Conservation (phyloP, 1,140 invertebrate species). For the Campoletis sonorensis region DNA sequence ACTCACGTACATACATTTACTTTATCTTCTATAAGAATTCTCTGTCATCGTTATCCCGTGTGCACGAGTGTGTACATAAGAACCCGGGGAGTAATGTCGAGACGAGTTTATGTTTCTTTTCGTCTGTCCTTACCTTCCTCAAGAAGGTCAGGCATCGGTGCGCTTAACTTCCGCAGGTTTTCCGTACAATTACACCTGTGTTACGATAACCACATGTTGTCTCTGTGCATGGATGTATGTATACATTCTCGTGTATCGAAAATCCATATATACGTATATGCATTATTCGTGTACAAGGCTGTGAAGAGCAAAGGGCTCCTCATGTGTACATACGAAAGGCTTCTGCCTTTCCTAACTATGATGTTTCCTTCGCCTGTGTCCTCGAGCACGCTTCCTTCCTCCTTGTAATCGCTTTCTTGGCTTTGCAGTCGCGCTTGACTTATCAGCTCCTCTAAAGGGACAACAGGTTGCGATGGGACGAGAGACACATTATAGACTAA, state of each 20-base stretch:
- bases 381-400: constrained; percentile 61
- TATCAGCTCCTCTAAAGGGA: constrained; percentile 12
- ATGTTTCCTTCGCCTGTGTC: constrained; percentile 57
- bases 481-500: not conserved
- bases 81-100: not conserved
- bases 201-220: constrained; percentile 56
- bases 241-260: not conserved
- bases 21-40: constrained; percentile 1
- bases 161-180: constrained; percentile 60
- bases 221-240: constrained; percentile 26
- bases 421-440: constrained; percentile 33
- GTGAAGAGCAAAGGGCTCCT: not conserved
- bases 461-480: not conserved
- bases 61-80: constrained; percentile 10
- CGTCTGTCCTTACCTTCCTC: constrained; percentile 42
- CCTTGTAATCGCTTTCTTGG: not conserved
- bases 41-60: not conserved
- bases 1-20: not conserved
- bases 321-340: constrained; percentile 7
- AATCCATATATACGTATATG: not conserved
- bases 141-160: constrained; percentile 53
- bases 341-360: constrained; percentile 33
- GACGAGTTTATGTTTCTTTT: constrained; percentile 1
- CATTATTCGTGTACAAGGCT: not conserved
- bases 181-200: constrained; percentile 64